Percentiles rank a stretch among this genome's conserved stretches.
Evolutionary conservation across 2,888 invertebrate species (phyloP).

Genomic region (Eristalis tenax): DNA sequence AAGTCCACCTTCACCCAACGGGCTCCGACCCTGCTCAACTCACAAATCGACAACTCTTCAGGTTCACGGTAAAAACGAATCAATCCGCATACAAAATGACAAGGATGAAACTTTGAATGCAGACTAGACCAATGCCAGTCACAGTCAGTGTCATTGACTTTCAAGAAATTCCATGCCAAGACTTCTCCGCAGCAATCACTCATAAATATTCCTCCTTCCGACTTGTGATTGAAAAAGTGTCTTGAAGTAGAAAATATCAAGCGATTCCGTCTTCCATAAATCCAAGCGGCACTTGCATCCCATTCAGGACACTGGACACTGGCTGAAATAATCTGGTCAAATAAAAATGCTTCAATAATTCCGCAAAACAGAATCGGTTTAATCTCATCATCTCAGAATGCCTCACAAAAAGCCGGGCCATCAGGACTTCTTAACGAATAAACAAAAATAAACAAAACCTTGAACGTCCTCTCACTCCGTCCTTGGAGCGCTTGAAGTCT

Average conservation of each 20-base stretch:
- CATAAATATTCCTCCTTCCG: background rate
- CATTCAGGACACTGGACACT: background rate
- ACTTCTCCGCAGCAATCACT: background rate
- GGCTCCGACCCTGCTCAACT: no score
- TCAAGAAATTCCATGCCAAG: background rate
- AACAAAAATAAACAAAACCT: conserved; percentile 23
- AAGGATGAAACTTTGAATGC: background rate
- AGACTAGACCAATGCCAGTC: background rate
- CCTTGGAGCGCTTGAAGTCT: background rate
- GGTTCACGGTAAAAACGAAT: background rate
- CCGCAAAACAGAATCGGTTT: background rate
- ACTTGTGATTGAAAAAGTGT: background rate
- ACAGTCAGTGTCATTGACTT: background rate
- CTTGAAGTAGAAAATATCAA: conserved; percentile 7
- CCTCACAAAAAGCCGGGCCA: background rate
- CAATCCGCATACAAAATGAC: background rate
- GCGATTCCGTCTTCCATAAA: conserved; percentile 9
- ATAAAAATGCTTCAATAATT: conserved; percentile 36
- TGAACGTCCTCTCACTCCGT: background rate
- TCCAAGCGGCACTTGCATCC: background rate
- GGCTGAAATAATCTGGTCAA: conserved; percentile 31
- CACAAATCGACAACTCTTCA: background rate
- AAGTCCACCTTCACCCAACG: no score
- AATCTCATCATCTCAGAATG: conserved; percentile 19
- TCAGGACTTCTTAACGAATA: conserved; percentile 9